Evolutionary conservation across 2,113 vertebrate genomes (phyloP), one percentile per base, ranked within the genome.

Genomic region (Scalopus aquaticus): DNA sequence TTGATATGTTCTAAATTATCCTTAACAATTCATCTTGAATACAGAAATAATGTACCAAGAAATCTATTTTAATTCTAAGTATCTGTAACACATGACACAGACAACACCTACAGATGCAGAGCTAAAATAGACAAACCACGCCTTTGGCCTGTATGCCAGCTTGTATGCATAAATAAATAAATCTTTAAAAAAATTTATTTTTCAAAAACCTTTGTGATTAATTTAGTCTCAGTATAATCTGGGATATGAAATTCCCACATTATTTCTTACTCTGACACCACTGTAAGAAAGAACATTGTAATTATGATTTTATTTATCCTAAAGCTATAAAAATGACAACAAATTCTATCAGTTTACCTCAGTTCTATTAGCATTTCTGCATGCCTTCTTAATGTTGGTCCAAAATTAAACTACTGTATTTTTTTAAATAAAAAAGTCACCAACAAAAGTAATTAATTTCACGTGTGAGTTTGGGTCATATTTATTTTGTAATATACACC

Each of bases 301-400:
- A 96, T 73, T 76, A 82, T 89, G 24, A 91, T 84, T 95, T 83
- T 93, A 88, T 20, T 82, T 92, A 80, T 44, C 15, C 39, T 58
- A 76, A 78, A 92, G 16, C 44, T 60, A 79, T 77, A 91, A 89
- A 93, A 62, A 94, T 35, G 46, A 67, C 62, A 46, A 77, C 30
- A 92, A 73, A 67, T 90, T 82, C 44, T 88, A 80, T 76, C 20
- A 69, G 17, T 81, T 49, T 90, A 56, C 37, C 30, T 74, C 76
- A 49, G 2, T 91, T 54, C 35, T 35, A 81, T 15, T 20, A 76
- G 51, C 2, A 24, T 90, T 95, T 89, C 72, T 87, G 16, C 76
- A 65, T 49, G 67, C 16, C 64, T 93, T 72, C 42, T 86, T 30
- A 86, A 69, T 62, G 35, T 32, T 51, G 46, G 24, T 49, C 9